Base-by-base conservation (phyloP, 2,888 invertebrate genomes). In the Himalopsyche anomala region DNA sequence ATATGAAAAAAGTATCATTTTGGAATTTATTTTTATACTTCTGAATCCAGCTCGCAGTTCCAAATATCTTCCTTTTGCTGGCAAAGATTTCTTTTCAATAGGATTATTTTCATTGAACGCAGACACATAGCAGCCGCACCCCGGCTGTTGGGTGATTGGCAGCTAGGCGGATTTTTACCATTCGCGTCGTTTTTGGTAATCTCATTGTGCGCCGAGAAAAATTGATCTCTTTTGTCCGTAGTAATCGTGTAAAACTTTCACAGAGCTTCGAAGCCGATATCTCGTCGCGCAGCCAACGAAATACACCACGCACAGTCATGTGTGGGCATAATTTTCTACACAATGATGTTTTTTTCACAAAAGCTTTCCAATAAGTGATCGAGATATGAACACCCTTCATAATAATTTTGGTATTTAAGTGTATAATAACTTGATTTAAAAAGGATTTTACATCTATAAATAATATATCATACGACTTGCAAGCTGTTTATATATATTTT, bases 71-170 rank as follows among this genome's bases (percentile, higher is more conserved):
- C 36, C 42, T 45, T 84, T 62, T 42, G 40, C 54, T n/a, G 19
- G 40, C 9, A 83, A 85, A 80, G 85, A 83, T 85, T 85, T 80
- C 83, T 42, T 80, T 83, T 83, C 83, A 83, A 80, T 83, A 62
- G 56, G 83, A 80, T 83, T 83, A 85, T 85, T 85, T 80, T 80
- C 85, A 83, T 85, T 80, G 83, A 80, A 56, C 42, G 80, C 85
- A 83, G 56, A 85, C 85, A 80, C 83, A 55, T 81, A 38, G 81
- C 45, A 40, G 84, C 42, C n/a, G 28, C 84, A 62, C 56, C n/a
- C 56, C 11, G 56, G 56, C 56, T 56, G 74, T 51, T 51, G 45
- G 51, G 84, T 84, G 84, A 84, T 84, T 84, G 84, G 84, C 84
- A 40, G 83, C 80, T 85, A 80, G 56, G 80, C 36, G 83, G 85